Conservation (phyloP, 2,888 invertebrate species). For the Lithophane ornitopus region DNA sequence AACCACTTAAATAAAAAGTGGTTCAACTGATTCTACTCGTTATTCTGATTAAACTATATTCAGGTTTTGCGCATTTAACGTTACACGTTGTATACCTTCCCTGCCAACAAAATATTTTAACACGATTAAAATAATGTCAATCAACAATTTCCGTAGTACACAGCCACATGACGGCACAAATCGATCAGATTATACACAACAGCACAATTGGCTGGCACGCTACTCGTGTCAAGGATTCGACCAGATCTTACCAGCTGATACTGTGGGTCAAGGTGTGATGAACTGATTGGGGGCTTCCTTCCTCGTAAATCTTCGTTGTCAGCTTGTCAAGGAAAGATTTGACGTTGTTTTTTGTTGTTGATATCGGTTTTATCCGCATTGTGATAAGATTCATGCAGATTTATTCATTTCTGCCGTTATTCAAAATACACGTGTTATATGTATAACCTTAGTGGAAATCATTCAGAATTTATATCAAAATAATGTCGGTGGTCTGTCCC, state of each 20-base stretch:
- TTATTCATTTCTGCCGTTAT: neutral
- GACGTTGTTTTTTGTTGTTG: conserved; percentile 22
- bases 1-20: no score
- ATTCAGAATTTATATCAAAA: neutral
- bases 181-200: conserved; percentile 58
- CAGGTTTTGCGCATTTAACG: no score
- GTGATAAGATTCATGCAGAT: neutral
- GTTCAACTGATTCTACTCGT: no score
- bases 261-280: conserved; percentile 60
- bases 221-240: conserved; percentile 62
- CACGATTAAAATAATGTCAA: neutral
- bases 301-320: conserved; percentile 36
- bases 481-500: neutral
- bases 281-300: conserved; percentile 56
- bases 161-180: conserved; percentile 25
- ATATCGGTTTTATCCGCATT: neutral
- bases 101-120: neutral
- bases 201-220: conserved; percentile 52
- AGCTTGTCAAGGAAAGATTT: conserved; percentile 20
- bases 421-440: neutral
- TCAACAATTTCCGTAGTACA: conserved; percentile 7
- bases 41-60: no score
- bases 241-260: conserved; percentile 54
- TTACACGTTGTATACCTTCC: neutral
- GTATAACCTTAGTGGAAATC: neutral